Base-by-base conservation (phyloP, 2,888 invertebrate genomes). In the Parnassius apollo region DNA sequence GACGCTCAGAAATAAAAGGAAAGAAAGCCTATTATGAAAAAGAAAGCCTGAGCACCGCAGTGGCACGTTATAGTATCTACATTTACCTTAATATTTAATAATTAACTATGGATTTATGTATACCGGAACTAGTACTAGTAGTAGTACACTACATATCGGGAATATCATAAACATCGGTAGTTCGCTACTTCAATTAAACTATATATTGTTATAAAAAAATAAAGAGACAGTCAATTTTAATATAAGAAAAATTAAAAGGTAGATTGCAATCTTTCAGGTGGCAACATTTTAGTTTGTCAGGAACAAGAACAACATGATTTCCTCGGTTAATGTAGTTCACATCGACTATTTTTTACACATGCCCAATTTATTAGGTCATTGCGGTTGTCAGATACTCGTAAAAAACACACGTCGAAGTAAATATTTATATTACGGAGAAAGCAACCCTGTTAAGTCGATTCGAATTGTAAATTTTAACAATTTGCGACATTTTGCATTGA, bases 401-500 rank as follows among this genome's bases (percentile, higher is more conserved):
- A 46, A 62, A 61, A 53, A 62, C 57, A 52, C 49, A 52, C 35
- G 35, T 44, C 50, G 54, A 50, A 49, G 50, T 63, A 55, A 54
- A 59, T 63, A 55, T 63, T 59, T 59, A 59, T 55, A 58, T 63
- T 59, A 55, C 59, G 54, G 59, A 51, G 59, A 59, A 63, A 63
- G 62, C 55, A 54, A 13, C 46, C 58, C 49, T 50, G 50, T 63
- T 55, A 50, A 59, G 55, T 55, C 51, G 45, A 44, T 22, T 25
- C 51, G 49, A 58, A 62, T 65, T 56, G 64, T 65, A 67, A 68
- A 59, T 65, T 57, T 42, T 51, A 51, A 62, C 51, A 53, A 58
- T 69, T 68, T 69, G 66, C 62, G 65, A 66, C 65, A 69, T 65
- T 35, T 63, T 50, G 53, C 18, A 64, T 65, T 70, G 69, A 64